Base-by-base conservation (phyloP, 2,888 invertebrate species). In the Fabriciana adippe region DNA sequence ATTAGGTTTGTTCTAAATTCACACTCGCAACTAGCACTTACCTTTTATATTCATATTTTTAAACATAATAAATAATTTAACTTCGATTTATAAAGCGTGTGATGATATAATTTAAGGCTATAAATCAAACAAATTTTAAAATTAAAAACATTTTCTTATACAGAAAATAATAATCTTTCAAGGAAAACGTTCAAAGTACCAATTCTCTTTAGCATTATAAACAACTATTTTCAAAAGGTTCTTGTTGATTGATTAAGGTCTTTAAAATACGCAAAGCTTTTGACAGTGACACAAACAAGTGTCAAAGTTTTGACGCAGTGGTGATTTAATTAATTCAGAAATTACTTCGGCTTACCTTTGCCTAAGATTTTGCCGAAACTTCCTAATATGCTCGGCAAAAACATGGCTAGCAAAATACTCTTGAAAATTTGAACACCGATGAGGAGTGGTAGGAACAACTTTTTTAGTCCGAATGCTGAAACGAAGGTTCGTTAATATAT, bases 371-470 rank as follows among this genome's bases (percentile, higher is more conserved):
- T 97, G 63, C 97, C 97, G 67, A 97, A 94, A 76, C 96, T 96
- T 64, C 97, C 97, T 72, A 97, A 93, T 68, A 97, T 95, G 70
- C 96, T 96, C 0, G 97, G 97, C 81, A 97, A 93, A 86, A 97
- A 97, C 92, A 97, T 94, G 11, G 97, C 97, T 47, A 97, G 93
- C 26, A 97, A 89, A 56, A 97, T 94, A 48, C 96, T 96, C 88
- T 97, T 97, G 77, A 97, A 93, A 63, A 97, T 93, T 88, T 97
- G 97, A 6, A 96, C 94, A 0, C 96, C 97, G 79, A 97, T 95
- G 78, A 97, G 94, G 63, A 97, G 89, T 0, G 97, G 97, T 79
- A 97, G 93, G 79, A 97, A 93, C 74, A 97, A 93, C 85, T 97
- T 97, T 90, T 97, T 97, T 68, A 97, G 89, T 41, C 96, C 97